These are phyloP conservation scores for Diadophis punctatus DNA, from an alignment of 2,113 vertebrate genomes.

Conservation along the genomic window DNA sequence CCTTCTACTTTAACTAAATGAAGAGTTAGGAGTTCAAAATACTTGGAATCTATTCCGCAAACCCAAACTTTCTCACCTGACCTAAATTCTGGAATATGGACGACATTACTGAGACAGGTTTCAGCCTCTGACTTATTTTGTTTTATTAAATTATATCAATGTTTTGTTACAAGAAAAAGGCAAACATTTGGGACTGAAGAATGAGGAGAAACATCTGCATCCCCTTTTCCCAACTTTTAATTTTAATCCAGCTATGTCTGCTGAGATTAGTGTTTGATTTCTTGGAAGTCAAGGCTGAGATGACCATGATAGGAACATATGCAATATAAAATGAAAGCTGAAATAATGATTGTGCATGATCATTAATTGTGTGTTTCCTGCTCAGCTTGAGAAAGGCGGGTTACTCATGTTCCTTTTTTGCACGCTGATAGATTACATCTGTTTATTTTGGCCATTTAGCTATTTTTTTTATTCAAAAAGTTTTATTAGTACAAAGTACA, in stretches of 20 bases:
- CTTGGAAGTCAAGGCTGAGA: neutral
- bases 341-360: neutral
- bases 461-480: too few species aligned
- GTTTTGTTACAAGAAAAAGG: neutral
- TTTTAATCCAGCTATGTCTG: neutral
- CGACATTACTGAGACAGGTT: neutral
- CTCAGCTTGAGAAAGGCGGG: neutral
- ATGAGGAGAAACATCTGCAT: neutral
- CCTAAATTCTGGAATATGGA: neutral
- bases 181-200: neutral
- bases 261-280: neutral
- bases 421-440: neutral
- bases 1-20: neutral
- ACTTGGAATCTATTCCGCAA: neutral
- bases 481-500: too few species aligned
- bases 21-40: neutral
- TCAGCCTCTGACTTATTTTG: neutral
- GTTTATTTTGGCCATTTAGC: neutral
- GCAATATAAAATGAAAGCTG: neutral
- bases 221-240: neutral
- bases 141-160: neutral
- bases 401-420: neutral
- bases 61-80: neutral
- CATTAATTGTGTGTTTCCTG: neutral
- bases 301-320: neutral